Conservation (phyloP, 2,113 vertebrate species). For the Clarias batrachus region DNA sequence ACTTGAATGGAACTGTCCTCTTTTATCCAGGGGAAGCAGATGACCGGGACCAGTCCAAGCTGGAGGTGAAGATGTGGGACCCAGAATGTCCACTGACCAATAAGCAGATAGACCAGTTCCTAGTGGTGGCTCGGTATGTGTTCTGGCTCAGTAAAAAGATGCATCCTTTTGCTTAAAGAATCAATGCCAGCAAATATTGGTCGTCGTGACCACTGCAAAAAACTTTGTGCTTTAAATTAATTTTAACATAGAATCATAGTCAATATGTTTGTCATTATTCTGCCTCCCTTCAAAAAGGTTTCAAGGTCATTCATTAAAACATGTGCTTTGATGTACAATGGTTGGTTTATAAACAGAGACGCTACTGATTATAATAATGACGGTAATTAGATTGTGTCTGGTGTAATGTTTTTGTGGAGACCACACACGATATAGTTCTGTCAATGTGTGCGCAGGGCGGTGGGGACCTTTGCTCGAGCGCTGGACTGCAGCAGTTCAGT, state of each 20-base stretch:
- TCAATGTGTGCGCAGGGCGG: slow-evolving; percentile 74
- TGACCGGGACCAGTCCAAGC: slow-evolving; percentile 91
- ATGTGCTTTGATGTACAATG: background rate
- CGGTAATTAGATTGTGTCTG: background rate
- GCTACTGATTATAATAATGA: background rate
- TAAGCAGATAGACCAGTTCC: slow-evolving; percentile 98
- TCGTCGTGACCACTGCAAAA: background rate
- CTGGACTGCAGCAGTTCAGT: slow-evolving; percentile 96
- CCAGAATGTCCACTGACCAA: slow-evolving; percentile 93
- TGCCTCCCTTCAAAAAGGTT: background rate
- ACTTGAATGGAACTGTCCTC: background rate
- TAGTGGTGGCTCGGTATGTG: slow-evolving; percentile 91
- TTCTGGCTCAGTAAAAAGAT: background rate
- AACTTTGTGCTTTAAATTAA: background rate
- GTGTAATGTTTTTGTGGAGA: background rate
- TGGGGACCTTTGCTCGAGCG: slow-evolving; percentile 93
- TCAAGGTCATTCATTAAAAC: background rate
- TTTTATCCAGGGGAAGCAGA: slow-evolving; percentile 81
- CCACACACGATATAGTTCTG: background rate
- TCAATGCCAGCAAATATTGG: too few relatives aligned
- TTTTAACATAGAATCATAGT: background rate
- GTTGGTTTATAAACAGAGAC: background rate
- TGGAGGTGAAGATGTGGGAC: slow-evolving; percentile 97
- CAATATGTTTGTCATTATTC: background rate
- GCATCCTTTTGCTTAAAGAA: background rate